Percentiles rank a stretch among this genome's conserved stretches.
These are phyloP conservation scores for Thymelicus acteon DNA, from an alignment of 2,888 invertebrate genomes.

Conservation along the genomic window DNA sequence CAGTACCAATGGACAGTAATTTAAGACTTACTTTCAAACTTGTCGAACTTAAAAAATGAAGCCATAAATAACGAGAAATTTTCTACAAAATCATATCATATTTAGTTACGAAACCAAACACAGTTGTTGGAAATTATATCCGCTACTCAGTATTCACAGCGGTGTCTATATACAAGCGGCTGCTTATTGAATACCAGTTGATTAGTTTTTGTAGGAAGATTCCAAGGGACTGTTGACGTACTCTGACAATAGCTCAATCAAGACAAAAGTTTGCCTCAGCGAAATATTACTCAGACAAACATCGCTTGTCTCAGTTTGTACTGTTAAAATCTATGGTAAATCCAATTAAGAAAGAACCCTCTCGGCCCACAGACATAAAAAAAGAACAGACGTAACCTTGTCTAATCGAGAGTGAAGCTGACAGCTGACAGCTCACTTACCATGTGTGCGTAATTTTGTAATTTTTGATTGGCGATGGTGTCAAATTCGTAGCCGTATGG, in stretches of 20 bases:
- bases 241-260: slow-evolving; percentile 62
- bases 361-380: too few relatives aligned
- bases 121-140: slow-evolving; percentile 13
- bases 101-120: slow-evolving; percentile 9
- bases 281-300: slow-evolving; percentile 64
- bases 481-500: too few relatives aligned
- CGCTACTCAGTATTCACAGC: slow-evolving; percentile 25
- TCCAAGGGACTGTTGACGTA: slow-evolving; percentile 32
- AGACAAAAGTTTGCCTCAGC: slow-evolving; percentile 61
- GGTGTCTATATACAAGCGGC: slow-evolving; percentile 9
- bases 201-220: slow-evolving; percentile 31
- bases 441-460: too few relatives aligned
- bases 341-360: slow-evolving; percentile 55
- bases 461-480: too few relatives aligned
- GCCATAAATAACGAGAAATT: background rate
- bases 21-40: too few relatives aligned
- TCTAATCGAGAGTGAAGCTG: too few relatives aligned
- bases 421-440: too few relatives aligned
- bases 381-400: too few relatives aligned
- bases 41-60: too few relatives aligned
- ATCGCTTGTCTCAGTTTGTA: slow-evolving; percentile 66
- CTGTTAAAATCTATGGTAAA: slow-evolving; percentile 56
- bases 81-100: background rate
- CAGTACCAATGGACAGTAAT: too few relatives aligned
- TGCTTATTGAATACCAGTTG: slow-evolving; percentile 32